Conservation (phyloP, 1,140 invertebrate species). For the Pseudomyrmex gracilis region DNA sequence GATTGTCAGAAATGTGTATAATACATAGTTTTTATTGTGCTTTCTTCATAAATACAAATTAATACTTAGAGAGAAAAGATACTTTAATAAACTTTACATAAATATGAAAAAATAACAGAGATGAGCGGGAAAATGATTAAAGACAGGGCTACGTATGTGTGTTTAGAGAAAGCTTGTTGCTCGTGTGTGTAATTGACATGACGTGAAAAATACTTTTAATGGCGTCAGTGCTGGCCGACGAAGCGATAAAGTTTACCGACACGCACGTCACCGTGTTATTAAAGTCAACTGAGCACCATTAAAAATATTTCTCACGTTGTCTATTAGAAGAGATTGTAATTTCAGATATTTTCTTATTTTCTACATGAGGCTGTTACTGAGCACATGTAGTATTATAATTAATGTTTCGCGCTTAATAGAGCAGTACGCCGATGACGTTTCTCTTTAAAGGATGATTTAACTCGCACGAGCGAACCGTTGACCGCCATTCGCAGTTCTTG, state of each 20-base stretch:
- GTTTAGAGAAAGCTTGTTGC: conserved; percentile 40
- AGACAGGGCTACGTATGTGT: background rate
- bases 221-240: conserved; percentile 33
- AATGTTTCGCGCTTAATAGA: conserved; percentile 28
- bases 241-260: conserved; percentile 58
- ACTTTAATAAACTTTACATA: background rate
- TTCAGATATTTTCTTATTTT: conserved; percentile 53
- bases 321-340: conserved; percentile 55
- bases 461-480: background rate
- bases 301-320: conserved; percentile 61
- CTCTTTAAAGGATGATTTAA: conserved; percentile 10
- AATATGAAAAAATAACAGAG: conserved; percentile 2
- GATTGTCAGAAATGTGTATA: too few species aligned
- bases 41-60: background rate
- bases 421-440: background rate
- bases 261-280: conserved; percentile 54
- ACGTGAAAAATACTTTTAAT: conserved; percentile 59
- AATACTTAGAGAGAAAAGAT: background rate
- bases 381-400: conserved; percentile 14
- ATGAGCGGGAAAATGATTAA: background rate
- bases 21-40: too few species aligned
- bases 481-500: background rate
- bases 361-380: conserved; percentile 21
- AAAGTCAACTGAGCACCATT: conserved; percentile 37
- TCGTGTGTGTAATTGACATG: conserved; percentile 49